These are phyloP conservation scores for Danio jaintianensis DNA, from an alignment of 2,797 vertebrate species.

Conservation along the genomic window DNA sequence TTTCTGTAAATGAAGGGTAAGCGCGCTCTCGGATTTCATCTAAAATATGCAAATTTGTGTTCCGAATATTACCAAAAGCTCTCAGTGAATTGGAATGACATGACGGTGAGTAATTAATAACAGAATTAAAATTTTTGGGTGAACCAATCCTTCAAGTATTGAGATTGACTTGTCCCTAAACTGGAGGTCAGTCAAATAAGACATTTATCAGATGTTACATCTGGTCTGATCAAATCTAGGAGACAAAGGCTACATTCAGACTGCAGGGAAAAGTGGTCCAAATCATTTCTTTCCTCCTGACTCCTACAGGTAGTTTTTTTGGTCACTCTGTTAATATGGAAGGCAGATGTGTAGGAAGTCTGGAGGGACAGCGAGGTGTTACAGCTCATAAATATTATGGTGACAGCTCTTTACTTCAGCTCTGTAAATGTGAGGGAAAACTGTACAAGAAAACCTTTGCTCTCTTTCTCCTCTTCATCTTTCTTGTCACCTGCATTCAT, in stretches of 20 bases:
- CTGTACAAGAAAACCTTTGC: background rate
- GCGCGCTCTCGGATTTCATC: too few species aligned
- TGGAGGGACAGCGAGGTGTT: background rate
- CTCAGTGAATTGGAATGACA: too few species aligned
- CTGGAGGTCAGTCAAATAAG: constrained; percentile 27
- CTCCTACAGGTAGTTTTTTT: background rate
- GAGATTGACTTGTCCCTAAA: background rate
- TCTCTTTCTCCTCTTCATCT: background rate
- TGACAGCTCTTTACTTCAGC: background rate
- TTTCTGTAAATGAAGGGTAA: too few species aligned
- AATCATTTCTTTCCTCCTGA: too few species aligned
- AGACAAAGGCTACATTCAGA: background rate
- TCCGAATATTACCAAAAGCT: too few species aligned
- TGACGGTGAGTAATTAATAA: too few species aligned
- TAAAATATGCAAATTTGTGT: too few species aligned
- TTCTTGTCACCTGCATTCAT: background rate
- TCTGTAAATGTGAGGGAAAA: background rate
- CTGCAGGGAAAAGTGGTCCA: background rate
- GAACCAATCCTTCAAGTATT: too few species aligned
- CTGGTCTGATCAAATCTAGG: background rate
- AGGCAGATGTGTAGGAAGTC: background rate
- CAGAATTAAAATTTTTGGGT: too few species aligned
- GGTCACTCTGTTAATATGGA: background rate
- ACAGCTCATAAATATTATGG: background rate
- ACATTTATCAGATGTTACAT: background rate